Evolutionary conservation across 2,113 vertebrate species (phyloP).

Genomic region (Pica pica): DNA sequence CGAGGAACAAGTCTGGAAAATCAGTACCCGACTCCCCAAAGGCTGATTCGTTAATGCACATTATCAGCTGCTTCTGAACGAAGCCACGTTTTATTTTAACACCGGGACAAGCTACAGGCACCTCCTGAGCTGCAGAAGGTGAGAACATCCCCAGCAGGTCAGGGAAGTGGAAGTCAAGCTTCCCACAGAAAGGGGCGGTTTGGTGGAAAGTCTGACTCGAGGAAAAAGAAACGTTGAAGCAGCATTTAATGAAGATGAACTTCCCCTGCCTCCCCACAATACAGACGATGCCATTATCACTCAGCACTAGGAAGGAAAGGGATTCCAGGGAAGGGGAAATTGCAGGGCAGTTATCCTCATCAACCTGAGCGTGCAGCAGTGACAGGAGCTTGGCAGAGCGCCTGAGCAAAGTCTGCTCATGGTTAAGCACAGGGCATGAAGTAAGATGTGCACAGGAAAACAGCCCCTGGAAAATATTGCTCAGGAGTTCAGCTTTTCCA

Average conservation of each 20-base stretch:
- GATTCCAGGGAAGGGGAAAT: conserved; percentile 7
- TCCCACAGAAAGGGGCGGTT: not conserved
- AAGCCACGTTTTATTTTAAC: not conserved
- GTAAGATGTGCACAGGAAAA: not conserved
- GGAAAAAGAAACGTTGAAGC: not conserved
- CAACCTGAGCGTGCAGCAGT: not conserved
- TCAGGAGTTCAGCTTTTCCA: not conserved
- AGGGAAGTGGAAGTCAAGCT: not conserved
- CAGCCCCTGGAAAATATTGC: not conserved
- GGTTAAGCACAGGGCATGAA: not conserved
- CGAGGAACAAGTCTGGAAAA: not conserved
- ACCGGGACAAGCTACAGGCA: not conserved
- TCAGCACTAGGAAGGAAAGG: conserved; percentile 19
- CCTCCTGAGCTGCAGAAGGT: not conserved
- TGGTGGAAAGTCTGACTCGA: not conserved
- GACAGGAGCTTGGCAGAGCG: not conserved
- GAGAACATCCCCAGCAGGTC: not conserved
- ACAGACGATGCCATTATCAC: not conserved
- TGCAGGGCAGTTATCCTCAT: conserved; percentile 16
- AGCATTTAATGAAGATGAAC: conserved; percentile 5
- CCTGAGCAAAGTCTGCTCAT: not conserved
- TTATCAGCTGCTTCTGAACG: not conserved
- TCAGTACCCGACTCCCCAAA: not conserved
- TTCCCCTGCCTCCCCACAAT: not conserved
- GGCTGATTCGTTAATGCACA: not conserved